Evolutionary conservation across 2,113 vertebrate genomes (phyloP), one percentile per base, ranked within the genome.

Genomic region (Larimichthys crocea): DNA sequence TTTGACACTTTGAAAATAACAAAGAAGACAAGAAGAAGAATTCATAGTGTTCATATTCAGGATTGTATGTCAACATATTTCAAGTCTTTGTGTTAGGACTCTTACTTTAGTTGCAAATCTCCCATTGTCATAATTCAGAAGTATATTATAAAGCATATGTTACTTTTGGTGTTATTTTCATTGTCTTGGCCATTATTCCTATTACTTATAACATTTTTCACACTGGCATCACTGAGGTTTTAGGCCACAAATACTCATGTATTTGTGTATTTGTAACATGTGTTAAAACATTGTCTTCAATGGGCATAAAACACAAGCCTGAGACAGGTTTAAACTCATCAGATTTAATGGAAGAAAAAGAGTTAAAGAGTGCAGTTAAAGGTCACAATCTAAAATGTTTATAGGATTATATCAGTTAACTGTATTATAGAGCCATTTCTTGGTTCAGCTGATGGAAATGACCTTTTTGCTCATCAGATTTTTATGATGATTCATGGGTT

Each of bases 121-220:
- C 3, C 48, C 8, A 76, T 49, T 76, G 12, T 65, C 20, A 61
- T 60, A 50, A 44, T 65, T 70, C 35, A 74, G 11, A n/a, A 60
- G 8, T 49, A 31, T 11, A 46, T 10, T 65, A 17, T 46, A 46
- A 40, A 40, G 35, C 7, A 1, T 44, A 26, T 80, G 59, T 72
- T 68, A 44, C 49, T 64, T 15, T 73, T 80, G 68, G 15, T 75
- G 29, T 74, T 71, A 57, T 59, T 75, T 74, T 49, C 10, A 72
- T 69, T 48, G 24, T 52, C 2, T 65, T 67, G 53, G 62, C 19
- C 62, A 66, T 73, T 48, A 24, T 31, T 78, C 72, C n/a, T 64
- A n/a, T 55, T 67, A 9, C 59, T 75, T 48, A 17, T 17, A n/a
- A 52, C n/a, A 52, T 26, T 78, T 59, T 66, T 11, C 40, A 22